Evolutionary conservation across 2,797 vertebrate genomes (phyloP).

Genomic region (Acipenser ruthenus): DNA sequence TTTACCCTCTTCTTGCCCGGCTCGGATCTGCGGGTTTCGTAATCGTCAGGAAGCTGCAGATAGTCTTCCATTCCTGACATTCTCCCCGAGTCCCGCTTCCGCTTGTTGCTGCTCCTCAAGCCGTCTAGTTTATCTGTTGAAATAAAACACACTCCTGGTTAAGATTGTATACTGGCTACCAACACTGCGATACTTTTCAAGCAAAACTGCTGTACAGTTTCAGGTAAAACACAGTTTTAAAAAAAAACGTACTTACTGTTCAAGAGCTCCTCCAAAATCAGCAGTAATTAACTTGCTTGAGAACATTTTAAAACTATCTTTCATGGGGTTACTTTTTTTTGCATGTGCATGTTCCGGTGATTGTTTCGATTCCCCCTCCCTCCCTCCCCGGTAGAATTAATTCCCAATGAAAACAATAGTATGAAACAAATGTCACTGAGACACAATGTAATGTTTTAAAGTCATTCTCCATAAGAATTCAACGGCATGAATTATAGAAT

Average conservation of each 20-base stretch:
- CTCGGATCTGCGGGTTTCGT: conserved; percentile 87
- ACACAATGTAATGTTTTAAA: too few species aligned
- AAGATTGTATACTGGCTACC: background rate
- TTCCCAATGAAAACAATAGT: too few species aligned
- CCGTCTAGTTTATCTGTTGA: conserved; percentile 93
- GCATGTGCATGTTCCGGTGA: too few species aligned
- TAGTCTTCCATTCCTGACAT: conserved; percentile 86
- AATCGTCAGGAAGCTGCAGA: conserved; percentile 95
- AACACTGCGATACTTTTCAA: conserved; percentile 17
- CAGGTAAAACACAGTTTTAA: background rate
- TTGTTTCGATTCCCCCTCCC: too few species aligned
- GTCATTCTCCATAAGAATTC: too few species aligned
- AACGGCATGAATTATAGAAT: too few species aligned
- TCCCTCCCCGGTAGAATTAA: too few species aligned
- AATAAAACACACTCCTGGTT: conserved; percentile 56
- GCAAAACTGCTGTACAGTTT: conserved; percentile 6
- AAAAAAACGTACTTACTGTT: conserved; percentile 13
- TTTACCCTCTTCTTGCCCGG: conserved; percentile 97
- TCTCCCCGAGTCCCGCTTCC: conserved; percentile 81
- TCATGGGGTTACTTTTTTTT: background rate
- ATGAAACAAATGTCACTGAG: too few species aligned
- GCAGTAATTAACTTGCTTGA: background rate
- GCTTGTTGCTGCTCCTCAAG: conserved; percentile 79
- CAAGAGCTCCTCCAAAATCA: background rate
- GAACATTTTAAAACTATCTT: conserved; percentile 5